Percentiles rank a stretch among this genome's conserved stretches.
Conservation (phyloP, 2,888 invertebrate species). For the Acleris holmiana region DNA sequence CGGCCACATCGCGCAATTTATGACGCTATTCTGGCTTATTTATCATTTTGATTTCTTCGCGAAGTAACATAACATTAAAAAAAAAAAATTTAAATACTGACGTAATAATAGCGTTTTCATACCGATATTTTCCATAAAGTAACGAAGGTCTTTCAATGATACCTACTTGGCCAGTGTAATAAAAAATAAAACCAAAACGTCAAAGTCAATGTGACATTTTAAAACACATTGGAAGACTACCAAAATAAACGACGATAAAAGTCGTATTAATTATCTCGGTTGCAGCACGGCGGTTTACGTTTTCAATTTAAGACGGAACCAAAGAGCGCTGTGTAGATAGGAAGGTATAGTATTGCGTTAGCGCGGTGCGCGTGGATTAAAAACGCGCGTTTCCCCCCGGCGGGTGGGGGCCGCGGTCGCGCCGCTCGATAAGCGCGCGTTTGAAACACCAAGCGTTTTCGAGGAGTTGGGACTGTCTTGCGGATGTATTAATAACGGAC, state of each 20-base stretch:
- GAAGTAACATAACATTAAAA: no score
- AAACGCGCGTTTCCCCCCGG: constrained; percentile 44
- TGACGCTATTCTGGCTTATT: no score
- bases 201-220: constrained; percentile 26
- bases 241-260: constrained; percentile 27
- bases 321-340: background rate
- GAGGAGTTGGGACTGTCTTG: background rate
- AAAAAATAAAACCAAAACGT: constrained; percentile 3
- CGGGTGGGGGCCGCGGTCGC: constrained; percentile 41
- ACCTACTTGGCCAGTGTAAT: constrained; percentile 1
- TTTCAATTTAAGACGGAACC: background rate
- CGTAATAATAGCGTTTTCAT: no score
- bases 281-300: background rate
- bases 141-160: no score
- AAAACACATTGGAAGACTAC: constrained; percentile 23
- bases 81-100: no score
- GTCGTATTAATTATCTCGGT: constrained; percentile 13
- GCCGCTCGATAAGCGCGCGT: constrained; percentile 47
- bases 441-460: constrained; percentile 9
- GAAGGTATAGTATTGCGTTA: background rate
- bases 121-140: no score
- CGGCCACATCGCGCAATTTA: no score
- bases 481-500: background rate
- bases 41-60: no score
- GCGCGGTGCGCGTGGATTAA: constrained; percentile 24